Evolutionary conservation across 2,797 vertebrate genomes (phyloP), one percentile per base, ranked within the genome.

Genomic region (Uromys caudimaculatus): DNA sequence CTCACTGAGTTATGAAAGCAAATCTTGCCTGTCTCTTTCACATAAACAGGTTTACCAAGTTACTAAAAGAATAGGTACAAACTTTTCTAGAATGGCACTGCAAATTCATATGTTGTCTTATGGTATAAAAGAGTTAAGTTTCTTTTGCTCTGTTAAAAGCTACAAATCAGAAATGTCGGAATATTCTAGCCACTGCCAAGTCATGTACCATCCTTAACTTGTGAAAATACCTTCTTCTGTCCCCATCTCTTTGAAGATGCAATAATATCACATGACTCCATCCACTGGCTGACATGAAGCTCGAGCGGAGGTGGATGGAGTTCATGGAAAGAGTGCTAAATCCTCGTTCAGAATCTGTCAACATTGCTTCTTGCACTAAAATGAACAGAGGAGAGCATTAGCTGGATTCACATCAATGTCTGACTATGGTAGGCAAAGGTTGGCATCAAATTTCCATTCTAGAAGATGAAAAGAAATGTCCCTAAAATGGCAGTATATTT

Each of bases 101-200:
- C 8, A 79, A 54, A 32, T 9, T 16, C 75, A 3, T 38, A 4
- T 87, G 21, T 67, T 87, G 6, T 81, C 24, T 67, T 52, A 50
- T 73, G 4, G 23, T 19, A 17, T 52, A 71, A 89, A 54, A 52
- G 0, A 17, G 47, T 6, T 44, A 24, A 38, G 35, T 83, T 23
- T 6, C 52, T 95, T 87, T 60, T 67, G 19, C 47, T 35, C 11
- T 58, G 7, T n/a, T 75, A 67, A 91, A 7, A 58, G 8, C 24
- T 93, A 14, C 83, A 52, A 89, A 93, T 91, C 86, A 56, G 27
- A 97, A 86, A 14, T 27, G n/a, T 79, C 56, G 91, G 19, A 79
- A 27, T 84, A 87, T 23, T 89, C 21, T 54, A 29, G 47, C 24
- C 11, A 47, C 13, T 60, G 13, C 50, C 41, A 84, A 96, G 41